A percentile compares a stretch with the other conserved stretches of the same genome.
Conservation (phyloP, 30 jellyfish, hydroid and myxozoan species). For the Phacellophora camtschatica region DNA sequence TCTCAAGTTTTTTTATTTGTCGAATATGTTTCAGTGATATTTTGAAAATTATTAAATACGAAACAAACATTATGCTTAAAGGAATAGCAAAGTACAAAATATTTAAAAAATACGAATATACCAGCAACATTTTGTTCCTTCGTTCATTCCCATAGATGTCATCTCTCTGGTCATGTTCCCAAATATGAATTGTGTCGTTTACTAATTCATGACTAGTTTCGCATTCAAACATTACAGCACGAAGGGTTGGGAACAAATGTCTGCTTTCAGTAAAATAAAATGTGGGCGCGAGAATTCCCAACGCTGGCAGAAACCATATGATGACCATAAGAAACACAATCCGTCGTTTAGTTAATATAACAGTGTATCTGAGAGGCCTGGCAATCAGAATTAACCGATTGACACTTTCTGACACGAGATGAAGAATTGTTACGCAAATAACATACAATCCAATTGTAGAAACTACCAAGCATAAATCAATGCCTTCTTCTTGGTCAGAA, state of each 20-base stretch:
- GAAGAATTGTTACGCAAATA: conserved; percentile 49
- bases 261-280: background rate
- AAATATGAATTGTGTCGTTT: no score
- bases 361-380: conserved; percentile 44
- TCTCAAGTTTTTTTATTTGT: conserved; percentile 34
- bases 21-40: conserved; percentile 56
- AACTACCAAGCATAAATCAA: background rate
- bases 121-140: no score
- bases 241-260: conserved; percentile 42
- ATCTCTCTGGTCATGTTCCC: no score
- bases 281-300: conserved; percentile 28
- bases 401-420: conserved; percentile 46
- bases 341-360: background rate
- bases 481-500: background rate
- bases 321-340: background rate
- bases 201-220: no score
- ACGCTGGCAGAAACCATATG: conserved; percentile 40
- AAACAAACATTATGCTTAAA: conserved; percentile 14
- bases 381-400: conserved; percentile 48
- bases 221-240: conserved; percentile 47
- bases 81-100: conserved; percentile 31
- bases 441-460: conserved; percentile 41
- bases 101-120: no score
- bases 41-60: conserved; percentile 50
- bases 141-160: no score